Evolutionary conservation across 1,140 invertebrate species (phyloP).

Genomic region (Brachionus manjavacas): DNA sequence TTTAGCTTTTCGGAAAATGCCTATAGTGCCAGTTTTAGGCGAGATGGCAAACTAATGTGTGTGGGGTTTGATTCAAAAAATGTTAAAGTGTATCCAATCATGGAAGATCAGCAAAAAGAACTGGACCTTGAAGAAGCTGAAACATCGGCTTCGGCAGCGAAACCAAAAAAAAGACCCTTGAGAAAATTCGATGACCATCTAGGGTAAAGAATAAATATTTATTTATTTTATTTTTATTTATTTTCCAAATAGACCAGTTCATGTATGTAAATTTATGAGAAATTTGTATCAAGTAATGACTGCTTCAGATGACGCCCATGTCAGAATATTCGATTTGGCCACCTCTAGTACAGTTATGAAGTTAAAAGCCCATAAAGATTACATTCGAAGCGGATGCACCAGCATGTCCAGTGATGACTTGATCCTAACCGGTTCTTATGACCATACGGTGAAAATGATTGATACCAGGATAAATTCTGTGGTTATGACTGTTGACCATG

Average conservation of each 20-base stretch:
- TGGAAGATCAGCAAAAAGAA: constrained; percentile 67
- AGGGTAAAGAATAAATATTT: neutral
- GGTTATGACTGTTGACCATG: constrained; percentile 75
- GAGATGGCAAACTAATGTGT: constrained; percentile 74
- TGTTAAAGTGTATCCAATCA: constrained; percentile 75
- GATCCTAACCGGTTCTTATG: constrained; percentile 72
- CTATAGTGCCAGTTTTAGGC: constrained; percentile 75
- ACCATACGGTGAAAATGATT: constrained; percentile 81
- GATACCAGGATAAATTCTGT: constrained; percentile 69
- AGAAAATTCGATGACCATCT: constrained; percentile 40
- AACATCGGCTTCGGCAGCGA: neutral
- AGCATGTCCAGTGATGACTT: constrained; percentile 49
- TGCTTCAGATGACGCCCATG: constrained; percentile 88
- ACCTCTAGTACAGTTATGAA: constrained; percentile 67
- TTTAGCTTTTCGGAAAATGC: constrained; percentile 79
- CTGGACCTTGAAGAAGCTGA: constrained; percentile 55
- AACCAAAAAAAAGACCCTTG: constrained; percentile 33
- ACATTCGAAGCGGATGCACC: constrained; percentile 51
- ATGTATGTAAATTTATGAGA: constrained; percentile 74
- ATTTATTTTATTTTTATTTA: neutral
- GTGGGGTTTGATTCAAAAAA: constrained; percentile 81
- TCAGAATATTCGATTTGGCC: constrained; percentile 80
- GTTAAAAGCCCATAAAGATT: constrained; percentile 67
- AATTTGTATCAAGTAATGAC: constrained; percentile 74
- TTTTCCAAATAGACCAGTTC: constrained; percentile 64